Base-by-base conservation (phyloP, 2,797 vertebrate species). In the Anguilla obscura region DNA sequence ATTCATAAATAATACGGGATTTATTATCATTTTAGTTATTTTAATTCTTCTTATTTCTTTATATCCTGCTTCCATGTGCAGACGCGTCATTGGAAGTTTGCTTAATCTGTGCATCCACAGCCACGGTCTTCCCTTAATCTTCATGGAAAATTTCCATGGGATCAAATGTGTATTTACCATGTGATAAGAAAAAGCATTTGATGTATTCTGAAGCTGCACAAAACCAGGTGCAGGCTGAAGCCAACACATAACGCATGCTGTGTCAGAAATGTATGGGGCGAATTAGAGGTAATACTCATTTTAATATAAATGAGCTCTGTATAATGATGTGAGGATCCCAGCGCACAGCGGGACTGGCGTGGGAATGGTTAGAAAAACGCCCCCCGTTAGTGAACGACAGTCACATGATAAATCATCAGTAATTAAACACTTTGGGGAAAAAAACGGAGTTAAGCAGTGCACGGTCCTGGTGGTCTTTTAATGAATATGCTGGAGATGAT, bases 231-330 rank as follows among this genome's bases (percentile, higher is more conserved):
- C 74, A 91, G 93, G 89, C 88, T 21, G 52, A 90, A 85, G 91
- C 91, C 92, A 89, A 76, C 86, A 91, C 83, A 74, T 88, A 91
- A 90, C 90, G 83, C 95, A 93, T 12, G 94, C 95, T 95, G 95
- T 86, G 94, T 93, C 92, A 90, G 89, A 94, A 95, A 96, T 96
- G 94, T 95, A 95, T 94, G 93, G 93, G 88, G 93, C 85, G 93
- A 96, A 95, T 96, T 95, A 95, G 89, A 33, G 89, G 90, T 93
- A 93, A 94, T 93, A 93, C 95, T 96, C 95, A 96, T 96, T 96
- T 96, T 95, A 96, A 96, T 96, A 96, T 95, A 96, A 96, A 96
- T 95, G 94, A 96, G 95, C 91, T 95, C 90, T 88, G 93, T 90
- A 93, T 95, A 95, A 94, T 93, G 93, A 95, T 92, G 92, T 91